Percentiles rank a stretch among this genome's conserved stretches.
Conservation (phyloP, 2,797 vertebrate species). For the Rhynchonycteris naso region DNA sequence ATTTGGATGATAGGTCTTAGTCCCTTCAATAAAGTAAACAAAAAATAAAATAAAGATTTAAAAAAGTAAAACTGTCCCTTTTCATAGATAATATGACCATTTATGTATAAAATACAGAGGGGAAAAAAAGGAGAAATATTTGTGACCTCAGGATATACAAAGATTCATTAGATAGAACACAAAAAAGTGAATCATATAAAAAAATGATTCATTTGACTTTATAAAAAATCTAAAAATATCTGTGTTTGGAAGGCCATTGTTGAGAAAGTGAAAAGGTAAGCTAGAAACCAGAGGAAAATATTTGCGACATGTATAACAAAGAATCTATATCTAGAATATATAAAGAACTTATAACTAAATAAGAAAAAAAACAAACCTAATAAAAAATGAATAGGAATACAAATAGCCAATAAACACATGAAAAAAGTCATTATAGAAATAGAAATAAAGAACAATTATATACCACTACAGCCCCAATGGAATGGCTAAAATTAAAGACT, state of each 20-base stretch:
- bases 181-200: not conserved
- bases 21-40: not conserved
- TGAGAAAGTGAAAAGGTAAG: not conserved
- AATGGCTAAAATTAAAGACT: not conserved
- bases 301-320: not conserved
- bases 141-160: not conserved
- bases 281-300: not conserved
- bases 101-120: not conserved
- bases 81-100: not conserved
- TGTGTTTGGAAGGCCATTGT: not conserved
- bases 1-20: not conserved
- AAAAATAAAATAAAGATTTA: not conserved
- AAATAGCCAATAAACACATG: not conserved
- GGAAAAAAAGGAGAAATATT: not conserved
- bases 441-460: not conserved
- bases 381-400: not conserved
- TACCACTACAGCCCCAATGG: not conserved
- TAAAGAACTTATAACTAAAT: not conserved
- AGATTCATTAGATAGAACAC: not conserved
- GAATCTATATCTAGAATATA: not conserved
- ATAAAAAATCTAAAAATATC: not conserved
- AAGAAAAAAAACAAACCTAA: not conserved
- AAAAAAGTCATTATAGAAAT: not conserved
- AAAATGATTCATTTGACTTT: not conserved
- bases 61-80: conserved; percentile 7